Conservation (phyloP, 1,140 invertebrate genomes). For the Notospermus geniculatus region DNA sequence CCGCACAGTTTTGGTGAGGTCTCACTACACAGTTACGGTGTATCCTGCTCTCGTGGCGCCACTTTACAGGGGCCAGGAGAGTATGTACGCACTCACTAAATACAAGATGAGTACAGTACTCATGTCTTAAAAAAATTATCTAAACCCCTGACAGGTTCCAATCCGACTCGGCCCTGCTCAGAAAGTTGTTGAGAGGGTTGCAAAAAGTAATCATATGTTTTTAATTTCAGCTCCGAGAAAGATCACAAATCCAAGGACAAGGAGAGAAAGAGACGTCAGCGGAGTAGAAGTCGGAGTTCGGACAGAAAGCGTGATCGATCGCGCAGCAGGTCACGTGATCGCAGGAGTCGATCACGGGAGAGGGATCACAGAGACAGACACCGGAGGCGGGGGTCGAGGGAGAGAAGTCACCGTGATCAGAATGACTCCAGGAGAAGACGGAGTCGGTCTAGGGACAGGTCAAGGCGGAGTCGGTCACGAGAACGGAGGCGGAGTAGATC, state of each 20-base stretch:
- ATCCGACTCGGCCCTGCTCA: too few species aligned
- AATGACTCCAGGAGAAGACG: slow-evolving; percentile 16
- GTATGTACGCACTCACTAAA: too few species aligned
- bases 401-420: slow-evolving; percentile 20
- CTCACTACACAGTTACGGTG: too few species aligned
- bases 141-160: too few species aligned
- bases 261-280: slow-evolving; percentile 14
- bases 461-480: slow-evolving; percentile 18
- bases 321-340: slow-evolving; percentile 46
- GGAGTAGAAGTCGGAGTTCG: slow-evolving; percentile 36
- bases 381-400: slow-evolving; percentile 22
- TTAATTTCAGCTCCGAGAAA: background rate
- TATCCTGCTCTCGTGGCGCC: too few species aligned
- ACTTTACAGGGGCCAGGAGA: too few species aligned
- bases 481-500: slow-evolving; percentile 36
- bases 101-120: too few species aligned
- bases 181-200: too few species aligned
- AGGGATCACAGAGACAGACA: slow-evolving; percentile 20
- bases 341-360: slow-evolving; percentile 43
- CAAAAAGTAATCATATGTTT: background rate
- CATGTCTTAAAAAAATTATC: too few species aligned
- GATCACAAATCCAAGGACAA: slow-evolving; percentile 15
- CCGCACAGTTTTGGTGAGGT: too few species aligned
- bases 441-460: slow-evolving; percentile 46
- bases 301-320: slow-evolving; percentile 31